These are phyloP conservation scores for Neria commutata DNA, from an alignment of 2,888 invertebrate genomes.

Conservation along the genomic window DNA sequence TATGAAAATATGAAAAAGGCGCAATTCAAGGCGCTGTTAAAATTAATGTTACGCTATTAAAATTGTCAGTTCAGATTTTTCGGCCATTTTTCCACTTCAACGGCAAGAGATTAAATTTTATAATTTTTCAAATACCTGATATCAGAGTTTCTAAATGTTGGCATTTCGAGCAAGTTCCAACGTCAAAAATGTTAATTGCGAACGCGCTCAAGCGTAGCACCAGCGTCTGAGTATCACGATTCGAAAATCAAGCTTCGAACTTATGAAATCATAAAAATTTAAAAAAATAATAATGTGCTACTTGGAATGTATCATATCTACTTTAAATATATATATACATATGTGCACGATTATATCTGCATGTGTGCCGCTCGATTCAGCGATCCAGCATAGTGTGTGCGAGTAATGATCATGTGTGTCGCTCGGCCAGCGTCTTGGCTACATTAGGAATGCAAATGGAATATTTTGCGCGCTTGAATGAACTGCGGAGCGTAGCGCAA, in stretches of 20 bases:
- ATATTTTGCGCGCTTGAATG: constrained; percentile 21
- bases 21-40: no score
- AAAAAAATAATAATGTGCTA: neutral
- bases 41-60: neutral
- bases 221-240: no score
- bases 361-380: no score
- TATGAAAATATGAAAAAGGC: no score
- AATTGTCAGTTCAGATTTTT: neutral
- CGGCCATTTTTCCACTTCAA: neutral
- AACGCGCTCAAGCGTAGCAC: constrained; percentile 17
- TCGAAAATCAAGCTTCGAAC: neutral
- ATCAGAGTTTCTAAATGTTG: neutral
- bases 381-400: no score
- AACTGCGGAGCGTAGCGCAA: neutral
- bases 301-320: constrained; percentile 4
- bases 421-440: neutral
- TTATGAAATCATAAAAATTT: neutral
- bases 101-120: neutral
- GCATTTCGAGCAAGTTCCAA: constrained; percentile 5
- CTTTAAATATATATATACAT: no score
- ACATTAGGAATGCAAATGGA: no score
- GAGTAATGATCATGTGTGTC: neutral
- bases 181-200: constrained; percentile 27
- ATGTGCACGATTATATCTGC: no score
- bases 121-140: neutral